phyloP scores from a whole-genome alignment of 1,140 invertebrate genomes.

The Oppia nitens region DNA sequence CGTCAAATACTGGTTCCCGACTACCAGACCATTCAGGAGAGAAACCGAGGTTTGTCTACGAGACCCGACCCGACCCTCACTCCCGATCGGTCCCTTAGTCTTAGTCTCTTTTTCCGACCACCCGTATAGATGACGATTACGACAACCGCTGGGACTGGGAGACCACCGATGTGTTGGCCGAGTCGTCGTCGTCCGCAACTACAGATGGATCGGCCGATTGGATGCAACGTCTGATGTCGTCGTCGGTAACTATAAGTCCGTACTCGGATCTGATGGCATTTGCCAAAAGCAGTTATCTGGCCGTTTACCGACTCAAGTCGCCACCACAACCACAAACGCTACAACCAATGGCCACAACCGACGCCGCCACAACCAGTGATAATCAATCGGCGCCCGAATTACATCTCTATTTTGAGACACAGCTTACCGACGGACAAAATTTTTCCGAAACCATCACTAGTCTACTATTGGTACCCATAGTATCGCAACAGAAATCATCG shows the following conservation, averaged over 20 bases:
- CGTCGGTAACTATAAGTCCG: conserved; percentile 50
- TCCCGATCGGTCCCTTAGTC: not conserved
- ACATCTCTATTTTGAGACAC: conserved; percentile 26
- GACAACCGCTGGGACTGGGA: conserved; percentile 19
- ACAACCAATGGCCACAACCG: not conserved
- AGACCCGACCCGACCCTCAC: too few relatives aligned
- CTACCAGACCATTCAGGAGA: conserved; percentile 6
- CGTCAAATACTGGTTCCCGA: conserved; percentile 2
- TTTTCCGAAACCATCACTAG: conserved; percentile 38
- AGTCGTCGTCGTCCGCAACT: not conserved
- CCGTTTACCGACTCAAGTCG: conserved; percentile 41
- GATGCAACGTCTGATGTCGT: conserved; percentile 53
- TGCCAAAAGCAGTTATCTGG: conserved; percentile 43
- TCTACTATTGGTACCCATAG: conserved; percentile 40
- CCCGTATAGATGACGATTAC: conserved; percentile 15
- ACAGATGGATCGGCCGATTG: conserved; percentile 34
- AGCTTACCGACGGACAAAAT: conserved; percentile 3
- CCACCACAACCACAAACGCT: not conserved
- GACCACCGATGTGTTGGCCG: conserved; percentile 18
- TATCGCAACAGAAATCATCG: conserved; percentile 39
- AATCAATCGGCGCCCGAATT: conserved; percentile 7
- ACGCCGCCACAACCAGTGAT: not conserved
- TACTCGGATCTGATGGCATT: conserved; percentile 51
- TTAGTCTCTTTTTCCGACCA: not conserved
- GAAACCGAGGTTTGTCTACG: not conserved